Base-by-base conservation (phyloP, 2,888 invertebrate species). In the Acleris emargana region DNA sequence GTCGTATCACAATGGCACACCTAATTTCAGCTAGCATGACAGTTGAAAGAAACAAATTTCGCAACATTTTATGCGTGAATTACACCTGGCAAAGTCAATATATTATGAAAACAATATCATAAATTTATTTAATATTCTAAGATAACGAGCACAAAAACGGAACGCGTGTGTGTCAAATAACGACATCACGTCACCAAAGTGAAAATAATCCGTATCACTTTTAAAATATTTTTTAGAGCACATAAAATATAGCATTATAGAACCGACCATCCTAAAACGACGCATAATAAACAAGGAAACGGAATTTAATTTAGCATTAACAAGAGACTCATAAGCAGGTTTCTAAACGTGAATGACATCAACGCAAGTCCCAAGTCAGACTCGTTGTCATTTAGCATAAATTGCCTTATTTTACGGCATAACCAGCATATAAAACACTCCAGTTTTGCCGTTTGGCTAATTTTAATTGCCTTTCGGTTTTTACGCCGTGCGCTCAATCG, bases 381-480 rank as follows among this genome's bases (percentile, higher is more conserved):
- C 69, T 55, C 70, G 63, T 72, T 68, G 72, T 76, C 71, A 76
- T 71, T 77, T 76, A 76, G 82, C 84, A 88, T 89, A 89, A 88
- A 89, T 88, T 77, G 81, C 72, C 69, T 69, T 77, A 81, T 77
- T 89, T 89, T 85, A 89, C 83, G 85, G 85, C 77, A 76, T 78
- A 73, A 77, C 76, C 75, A 73, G 76, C 76, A 81, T 79, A 86
- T 87, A 87, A 89, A 88, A 76, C 79, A 80, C 79, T 77, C 77
- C 74, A 78, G 80, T 82, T 84, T 81, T 80, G 84, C 84, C 78
- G 78, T 88, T 88, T 86, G 80, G 85, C 84, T 87, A 87, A 88
- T 88, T 88, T 89, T 87, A 86, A 88, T 87, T 83, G 80, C 83
- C 79, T 74, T 78, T 75, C 78, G 75, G 82, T 86, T 86, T 88